These are phyloP conservation scores for Phenacoccus solenopsis DNA, from an alignment of 1,140 invertebrate genomes.

Conservation along the genomic window DNA sequence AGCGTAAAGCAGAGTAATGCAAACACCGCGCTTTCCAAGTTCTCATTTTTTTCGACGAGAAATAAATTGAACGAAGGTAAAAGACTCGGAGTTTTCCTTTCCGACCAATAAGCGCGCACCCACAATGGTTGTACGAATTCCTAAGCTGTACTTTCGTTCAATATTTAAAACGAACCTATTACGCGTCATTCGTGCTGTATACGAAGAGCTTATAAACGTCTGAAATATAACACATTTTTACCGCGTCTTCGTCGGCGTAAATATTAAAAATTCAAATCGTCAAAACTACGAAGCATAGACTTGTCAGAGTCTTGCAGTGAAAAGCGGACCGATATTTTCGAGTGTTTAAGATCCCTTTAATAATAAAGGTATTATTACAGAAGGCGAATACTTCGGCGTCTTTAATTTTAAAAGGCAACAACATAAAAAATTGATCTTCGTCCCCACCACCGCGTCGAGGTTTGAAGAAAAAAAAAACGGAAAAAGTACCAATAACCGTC, in stretches of 20 bases:
- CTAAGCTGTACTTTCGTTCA: too few relatives aligned
- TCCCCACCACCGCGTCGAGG: background rate
- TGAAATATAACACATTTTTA: background rate
- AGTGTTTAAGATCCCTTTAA: background rate
- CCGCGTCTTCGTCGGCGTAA: background rate
- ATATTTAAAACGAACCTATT: background rate
- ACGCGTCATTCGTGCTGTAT: background rate
- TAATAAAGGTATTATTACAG: background rate
- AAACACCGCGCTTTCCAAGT: background rate
- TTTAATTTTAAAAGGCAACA: background rate
- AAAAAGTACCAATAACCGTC: slow-evolving; percentile 1
- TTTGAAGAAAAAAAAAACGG: background rate
- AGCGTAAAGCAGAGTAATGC: too few relatives aligned
- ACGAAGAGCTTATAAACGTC: background rate
- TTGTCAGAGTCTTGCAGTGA: background rate
- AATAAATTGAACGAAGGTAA: background rate
- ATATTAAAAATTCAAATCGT: background rate
- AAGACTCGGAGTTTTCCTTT: too few relatives aligned
- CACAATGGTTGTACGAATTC: too few relatives aligned
- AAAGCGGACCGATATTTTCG: background rate
- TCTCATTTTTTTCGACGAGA: background rate
- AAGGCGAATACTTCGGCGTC: background rate
- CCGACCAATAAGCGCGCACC: too few relatives aligned
- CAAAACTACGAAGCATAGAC: background rate
- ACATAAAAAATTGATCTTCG: background rate